Evolutionary conservation across 2,113 vertebrate species (phyloP), one percentile per base, ranked within the genome.

Genomic region (Oostethus manadensis): DNA sequence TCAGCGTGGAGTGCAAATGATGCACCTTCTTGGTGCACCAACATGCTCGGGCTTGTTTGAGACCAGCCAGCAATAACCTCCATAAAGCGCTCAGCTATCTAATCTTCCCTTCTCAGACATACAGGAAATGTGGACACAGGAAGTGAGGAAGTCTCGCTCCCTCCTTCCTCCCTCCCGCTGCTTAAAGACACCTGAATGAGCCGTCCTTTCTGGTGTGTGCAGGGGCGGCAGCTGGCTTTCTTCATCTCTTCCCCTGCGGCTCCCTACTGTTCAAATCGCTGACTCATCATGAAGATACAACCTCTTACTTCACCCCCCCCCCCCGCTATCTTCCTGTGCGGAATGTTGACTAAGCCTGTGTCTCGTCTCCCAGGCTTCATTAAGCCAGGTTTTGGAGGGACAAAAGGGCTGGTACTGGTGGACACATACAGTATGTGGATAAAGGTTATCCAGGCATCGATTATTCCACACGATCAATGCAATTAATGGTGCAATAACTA

Each of bases 281-380:
- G 23, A 51, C 49, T 51, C 49, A 29, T 29, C 49, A 29, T 51
- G 23, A 29, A 51, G 49, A 51, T 26, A 51, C 8, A 8, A 26
- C 22, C 49, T 51, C 15, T 51, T 21, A 22, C 49, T 51, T 23
- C 9, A 8, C 38, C 38, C 38, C 38, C 11, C n/a, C 13, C 38
- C 38, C 2, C 13, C 38, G 11, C 38, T 14, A 42, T 42, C 48
- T 54, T 8, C n/a, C 45, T 43, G 46, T 10, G 59, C 40, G 71
- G 26, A 56, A 38, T 43, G 61, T 53, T 54, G 65, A 71, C 61
- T 40, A 55, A 60, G 64, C 64, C 38, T 13, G 38, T 42, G 38
- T 42, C 13, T 42, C 11, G 38, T 42, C 13, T 42, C 11, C 13
- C 38, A 42, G 6, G 3, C 38, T 42, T 42, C 4, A 42, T 42